Conservation (phyloP, 1,140 invertebrate genomes). For the Drosophila lowei region DNA sequence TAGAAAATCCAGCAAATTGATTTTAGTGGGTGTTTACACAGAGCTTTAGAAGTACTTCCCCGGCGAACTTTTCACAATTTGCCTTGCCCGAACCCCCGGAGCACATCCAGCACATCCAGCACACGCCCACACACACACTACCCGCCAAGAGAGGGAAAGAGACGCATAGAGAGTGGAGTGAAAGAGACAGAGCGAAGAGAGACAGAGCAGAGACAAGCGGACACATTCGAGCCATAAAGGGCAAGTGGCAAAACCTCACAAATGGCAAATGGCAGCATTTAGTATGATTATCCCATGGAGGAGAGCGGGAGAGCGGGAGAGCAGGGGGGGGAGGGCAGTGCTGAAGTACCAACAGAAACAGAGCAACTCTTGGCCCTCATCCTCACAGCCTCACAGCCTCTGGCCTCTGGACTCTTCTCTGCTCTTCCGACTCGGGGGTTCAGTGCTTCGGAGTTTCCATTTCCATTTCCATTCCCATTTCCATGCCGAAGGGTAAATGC, state of each 20-base stretch:
- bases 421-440: not conserved
- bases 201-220: constrained; percentile 4
- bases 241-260: constrained; percentile 83
- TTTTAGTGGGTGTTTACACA: constrained; percentile 83
- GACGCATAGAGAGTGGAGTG: not conserved
- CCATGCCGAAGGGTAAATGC: constrained; percentile 63
- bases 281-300: constrained; percentile 73
- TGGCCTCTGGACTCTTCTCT: not conserved
- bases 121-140: constrained; percentile 19
- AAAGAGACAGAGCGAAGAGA: constrained; percentile 9
- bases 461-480: constrained; percentile 16
- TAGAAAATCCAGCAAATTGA: constrained; percentile 82
- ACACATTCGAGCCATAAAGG: constrained; percentile 58
- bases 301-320: not conserved
- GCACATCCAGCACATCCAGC: constrained; percentile 47
- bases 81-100: constrained; percentile 54
- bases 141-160: constrained; percentile 18
- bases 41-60: constrained; percentile 77
- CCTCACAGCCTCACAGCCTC: not conserved
- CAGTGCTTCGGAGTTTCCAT: constrained; percentile 4
- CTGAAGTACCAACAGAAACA: constrained; percentile 35
- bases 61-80: constrained; percentile 75
- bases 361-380: constrained; percentile 22
- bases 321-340: not conserved
- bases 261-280: constrained; percentile 83